Evolutionary conservation across 2,888 invertebrate genomes (phyloP).

Genomic region (Noctuana brunneofusca): DNA sequence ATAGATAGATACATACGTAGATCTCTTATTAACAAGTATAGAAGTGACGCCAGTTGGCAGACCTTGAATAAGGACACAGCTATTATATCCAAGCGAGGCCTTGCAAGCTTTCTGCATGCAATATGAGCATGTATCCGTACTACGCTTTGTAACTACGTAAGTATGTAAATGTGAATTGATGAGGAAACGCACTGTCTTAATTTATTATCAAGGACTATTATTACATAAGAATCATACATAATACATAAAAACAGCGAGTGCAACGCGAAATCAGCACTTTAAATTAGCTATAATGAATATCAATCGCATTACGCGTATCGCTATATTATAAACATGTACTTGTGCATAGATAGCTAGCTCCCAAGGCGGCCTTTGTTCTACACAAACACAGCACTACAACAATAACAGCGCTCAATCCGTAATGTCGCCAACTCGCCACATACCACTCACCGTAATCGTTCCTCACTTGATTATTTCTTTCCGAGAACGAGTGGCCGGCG

Average conservation of each 20-base stretch:
- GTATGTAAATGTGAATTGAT: conserved; percentile 18
- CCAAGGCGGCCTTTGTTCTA: conserved; percentile 32
- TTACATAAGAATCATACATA: conserved; percentile 12
- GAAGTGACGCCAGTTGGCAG: conserved; percentile 71
- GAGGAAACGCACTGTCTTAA: conserved; percentile 20
- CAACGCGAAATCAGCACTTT: conserved; percentile 3
- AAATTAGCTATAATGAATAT: conserved; percentile 14
- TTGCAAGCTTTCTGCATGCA: conserved; percentile 68
- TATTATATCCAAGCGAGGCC: conserved; percentile 75
- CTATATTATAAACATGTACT: neutral
- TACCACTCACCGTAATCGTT: conserved; percentile 43
- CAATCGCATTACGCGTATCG: neutral
- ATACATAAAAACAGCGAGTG: conserved; percentile 6
- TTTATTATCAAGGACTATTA: conserved; percentile 9
- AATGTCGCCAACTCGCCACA: conserved; percentile 48
- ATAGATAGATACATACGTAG: conserved; percentile 36
- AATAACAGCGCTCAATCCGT: conserved; percentile 49
- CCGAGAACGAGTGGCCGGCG: conserved; percentile 54
- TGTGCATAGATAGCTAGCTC: conserved; percentile 12
- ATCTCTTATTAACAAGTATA: conserved; percentile 69
- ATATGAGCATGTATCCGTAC: conserved; percentile 43
- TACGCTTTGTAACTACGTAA: conserved; percentile 26
- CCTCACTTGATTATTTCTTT: conserved; percentile 58
- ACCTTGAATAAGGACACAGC: conserved; percentile 75
- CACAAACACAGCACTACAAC: conserved; percentile 45